Conservation (phyloP, 2,888 invertebrate species). For the Himalopsyche japonica region DNA sequence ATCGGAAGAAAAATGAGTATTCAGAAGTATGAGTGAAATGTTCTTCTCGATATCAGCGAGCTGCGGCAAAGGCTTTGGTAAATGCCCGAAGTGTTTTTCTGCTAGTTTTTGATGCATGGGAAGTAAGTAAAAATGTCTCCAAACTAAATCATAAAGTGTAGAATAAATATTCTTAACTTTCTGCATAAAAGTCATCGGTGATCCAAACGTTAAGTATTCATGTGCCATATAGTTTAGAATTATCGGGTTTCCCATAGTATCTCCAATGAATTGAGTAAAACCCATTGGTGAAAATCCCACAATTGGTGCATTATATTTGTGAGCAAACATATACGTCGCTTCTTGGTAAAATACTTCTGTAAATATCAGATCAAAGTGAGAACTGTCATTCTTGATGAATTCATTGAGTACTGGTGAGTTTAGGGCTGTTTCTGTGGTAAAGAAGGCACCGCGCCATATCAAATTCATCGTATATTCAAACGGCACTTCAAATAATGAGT, state of each 20-base stretch:
- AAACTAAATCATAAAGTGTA: constrained; percentile 50
- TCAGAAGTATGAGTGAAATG: constrained; percentile 53
- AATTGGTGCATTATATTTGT: constrained; percentile 41
- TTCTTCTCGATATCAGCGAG: constrained; percentile 52
- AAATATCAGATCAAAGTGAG: constrained; percentile 42
- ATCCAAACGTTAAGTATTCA: constrained; percentile 49
- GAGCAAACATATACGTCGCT: constrained; percentile 42
- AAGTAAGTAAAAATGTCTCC: constrained; percentile 53
- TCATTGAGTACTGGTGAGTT: neutral
- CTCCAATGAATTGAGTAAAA: neutral
- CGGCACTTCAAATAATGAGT: too few species aligned
- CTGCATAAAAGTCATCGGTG: constrained; percentile 58
- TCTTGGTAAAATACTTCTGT: constrained; percentile 43
- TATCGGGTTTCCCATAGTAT: constrained; percentile 24
- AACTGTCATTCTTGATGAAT: constrained; percentile 30
- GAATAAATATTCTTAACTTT: constrained; percentile 58
- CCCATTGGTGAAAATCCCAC: constrained; percentile 19
- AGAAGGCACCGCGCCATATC: constrained; percentile 46
- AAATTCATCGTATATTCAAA: neutral
- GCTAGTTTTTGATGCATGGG: constrained; percentile 50
- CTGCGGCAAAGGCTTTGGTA: constrained; percentile 51
- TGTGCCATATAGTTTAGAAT: constrained; percentile 53
- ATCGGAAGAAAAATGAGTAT: constrained; percentile 58
- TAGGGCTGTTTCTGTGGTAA: constrained; percentile 26
- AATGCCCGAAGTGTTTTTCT: constrained; percentile 49